Percentiles rank a stretch among this genome's conserved stretches.
These are phyloP conservation scores for Sylvicola fuscatus DNA, from an alignment of 2,888 invertebrate species.

Conservation along the genomic window DNA sequence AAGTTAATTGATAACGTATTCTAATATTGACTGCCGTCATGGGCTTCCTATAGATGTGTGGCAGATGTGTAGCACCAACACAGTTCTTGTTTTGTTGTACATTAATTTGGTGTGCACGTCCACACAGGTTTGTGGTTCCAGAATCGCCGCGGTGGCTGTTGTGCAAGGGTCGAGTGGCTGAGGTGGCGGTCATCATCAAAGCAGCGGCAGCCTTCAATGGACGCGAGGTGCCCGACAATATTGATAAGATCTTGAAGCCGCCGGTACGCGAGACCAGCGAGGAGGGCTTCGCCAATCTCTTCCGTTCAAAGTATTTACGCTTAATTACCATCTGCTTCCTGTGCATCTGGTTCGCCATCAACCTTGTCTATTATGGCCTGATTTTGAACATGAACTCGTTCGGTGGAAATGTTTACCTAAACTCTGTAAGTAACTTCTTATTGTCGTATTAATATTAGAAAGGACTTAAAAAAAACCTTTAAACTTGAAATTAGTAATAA, in stretches of 20 bases:
- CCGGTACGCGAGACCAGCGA: conserved; percentile 20
- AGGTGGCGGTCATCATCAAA: conserved; percentile 42
- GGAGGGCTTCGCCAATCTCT: conserved; percentile 39
- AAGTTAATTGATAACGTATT: no score
- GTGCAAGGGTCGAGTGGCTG: conserved; percentile 47
- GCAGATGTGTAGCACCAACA: no score
- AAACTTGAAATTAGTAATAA: no score
- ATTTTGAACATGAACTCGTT: conserved; percentile 54
- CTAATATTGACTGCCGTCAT: no score
- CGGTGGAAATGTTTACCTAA: conserved; percentile 52
- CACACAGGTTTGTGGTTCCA: conserved; percentile 47
- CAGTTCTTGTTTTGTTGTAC: no score
- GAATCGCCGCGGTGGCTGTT: conserved; percentile 63
- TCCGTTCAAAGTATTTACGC: conserved; percentile 39
- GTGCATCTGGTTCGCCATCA: conserved; percentile 53
- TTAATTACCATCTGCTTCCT: conserved; percentile 49
- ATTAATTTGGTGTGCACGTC: no score
- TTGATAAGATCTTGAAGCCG: conserved; percentile 43
- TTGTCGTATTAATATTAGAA: no score
- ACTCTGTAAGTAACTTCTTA: conserved; percentile 32
- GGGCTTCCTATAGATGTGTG: no score
- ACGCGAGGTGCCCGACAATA: conserved; percentile 38
- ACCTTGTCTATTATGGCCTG: conserved; percentile 29
- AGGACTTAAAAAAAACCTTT: no score
- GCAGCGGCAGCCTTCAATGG: conserved; percentile 45